Conservation (phyloP, 2,113 vertebrate species). For the Mungos mungo region DNA sequence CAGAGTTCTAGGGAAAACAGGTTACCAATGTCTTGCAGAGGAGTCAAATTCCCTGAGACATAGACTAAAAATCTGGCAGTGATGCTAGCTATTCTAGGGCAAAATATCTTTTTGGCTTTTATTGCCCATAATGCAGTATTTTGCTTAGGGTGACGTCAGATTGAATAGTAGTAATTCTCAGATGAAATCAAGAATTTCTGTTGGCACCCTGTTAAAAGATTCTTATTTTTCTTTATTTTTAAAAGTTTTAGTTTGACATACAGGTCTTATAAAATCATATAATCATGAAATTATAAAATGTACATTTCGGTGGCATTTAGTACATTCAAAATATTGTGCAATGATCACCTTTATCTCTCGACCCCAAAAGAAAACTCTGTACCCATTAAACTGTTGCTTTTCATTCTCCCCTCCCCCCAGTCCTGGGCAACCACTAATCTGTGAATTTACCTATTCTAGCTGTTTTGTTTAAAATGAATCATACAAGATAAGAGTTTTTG, state of each 20-base stretch:
- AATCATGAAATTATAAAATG: background rate
- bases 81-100: background rate
- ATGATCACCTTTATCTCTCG: background rate
- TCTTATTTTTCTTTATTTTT: slow-evolving; percentile 38
- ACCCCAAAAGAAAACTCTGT: background rate
- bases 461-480: background rate
- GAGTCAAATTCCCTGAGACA: slow-evolving; percentile 63
- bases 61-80: slow-evolving; percentile 61
- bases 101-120: slow-evolving; percentile 62
- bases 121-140: slow-evolving; percentile 34
- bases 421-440: background rate
- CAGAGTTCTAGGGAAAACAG: slow-evolving; percentile 58
- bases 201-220: background rate
- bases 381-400: background rate
- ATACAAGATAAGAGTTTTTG: background rate
- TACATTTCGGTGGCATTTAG: background rate
- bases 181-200: background rate
- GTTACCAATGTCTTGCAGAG: slow-evolving; percentile 46
- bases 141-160: slow-evolving; percentile 25
- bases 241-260: background rate
- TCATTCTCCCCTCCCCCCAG: background rate
- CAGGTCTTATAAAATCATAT: background rate
- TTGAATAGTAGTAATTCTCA: background rate
- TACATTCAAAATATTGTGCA: background rate
- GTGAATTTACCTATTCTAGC: background rate